Percentiles rank a stretch among this genome's conserved stretches.
phyloP scores from a whole-genome alignment of 2,888 invertebrate genomes.

The Sphinx pinastri region DNA sequence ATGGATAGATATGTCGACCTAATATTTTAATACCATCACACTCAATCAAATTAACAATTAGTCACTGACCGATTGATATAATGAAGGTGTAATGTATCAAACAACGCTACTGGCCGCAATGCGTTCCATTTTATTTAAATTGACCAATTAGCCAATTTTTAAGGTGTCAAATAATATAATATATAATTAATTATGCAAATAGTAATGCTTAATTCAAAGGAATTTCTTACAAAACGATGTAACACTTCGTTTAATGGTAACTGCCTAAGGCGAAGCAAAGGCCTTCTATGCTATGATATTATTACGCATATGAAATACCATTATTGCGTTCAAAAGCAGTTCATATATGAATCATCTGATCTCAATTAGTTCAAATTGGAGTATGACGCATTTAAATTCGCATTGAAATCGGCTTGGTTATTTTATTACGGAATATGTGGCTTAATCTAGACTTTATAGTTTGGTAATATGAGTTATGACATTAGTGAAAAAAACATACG shows the following conservation, averaged over 20 bases:
- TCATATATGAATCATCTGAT: constrained; percentile 15
- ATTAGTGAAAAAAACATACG: background rate
- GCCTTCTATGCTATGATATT: constrained; percentile 20
- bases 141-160: constrained; percentile 2
- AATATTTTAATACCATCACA: too few species aligned
- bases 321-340: constrained; percentile 11
- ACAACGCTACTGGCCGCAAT: background rate
- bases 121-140: background rate
- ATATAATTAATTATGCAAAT: constrained; percentile 12
- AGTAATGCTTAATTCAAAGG: constrained; percentile 17
- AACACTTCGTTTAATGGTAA: constrained; percentile 11
- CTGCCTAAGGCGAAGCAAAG: constrained; percentile 18
- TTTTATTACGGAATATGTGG: background rate
- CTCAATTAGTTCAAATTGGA: constrained; percentile 2
- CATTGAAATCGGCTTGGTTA: background rate
- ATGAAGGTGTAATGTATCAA: background rate
- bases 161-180: constrained; percentile 11
- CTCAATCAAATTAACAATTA: background rate
- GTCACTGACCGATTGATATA: background rate
- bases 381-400: constrained; percentile 13
- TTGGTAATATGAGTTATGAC: background rate
- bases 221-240: constrained; percentile 27
- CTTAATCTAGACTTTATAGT: background rate
- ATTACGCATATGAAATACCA: constrained; percentile 14
- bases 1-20: too few species aligned